phyloP scores from a whole-genome alignment of 2,113 vertebrate genomes.

The Xerus inauris region DNA sequence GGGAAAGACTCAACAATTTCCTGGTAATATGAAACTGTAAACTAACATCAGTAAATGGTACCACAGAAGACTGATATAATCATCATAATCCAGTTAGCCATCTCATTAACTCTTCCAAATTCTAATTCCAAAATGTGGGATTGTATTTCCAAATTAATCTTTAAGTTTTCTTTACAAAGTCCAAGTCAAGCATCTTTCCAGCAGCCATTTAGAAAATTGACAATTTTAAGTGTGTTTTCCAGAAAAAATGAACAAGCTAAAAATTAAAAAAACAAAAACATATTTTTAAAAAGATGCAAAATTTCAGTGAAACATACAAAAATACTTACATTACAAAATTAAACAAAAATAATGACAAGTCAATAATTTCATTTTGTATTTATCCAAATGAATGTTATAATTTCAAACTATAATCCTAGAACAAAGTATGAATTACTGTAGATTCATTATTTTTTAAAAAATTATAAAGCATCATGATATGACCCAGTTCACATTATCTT shows the following conservation, averaged over 20 bases:
- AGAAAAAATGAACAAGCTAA: not conserved
- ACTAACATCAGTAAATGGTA: not conserved
- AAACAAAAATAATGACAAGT: not conserved
- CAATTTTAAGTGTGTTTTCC: not conserved
- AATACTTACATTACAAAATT: not conserved
- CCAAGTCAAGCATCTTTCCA: not conserved
- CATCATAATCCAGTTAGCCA: not conserved
- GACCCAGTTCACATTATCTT: not conserved
- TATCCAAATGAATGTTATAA: not conserved
- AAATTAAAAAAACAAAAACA: not conserved
- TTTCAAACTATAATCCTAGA: not conserved
- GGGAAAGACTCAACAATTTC: not conserved
- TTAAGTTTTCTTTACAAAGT: not conserved
- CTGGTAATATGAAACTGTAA: constrained; percentile 43
- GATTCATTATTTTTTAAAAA: not conserved
- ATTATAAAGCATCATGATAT: not conserved
- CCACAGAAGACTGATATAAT: not conserved
- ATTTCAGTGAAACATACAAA: not conserved
- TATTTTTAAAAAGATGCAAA: not conserved
- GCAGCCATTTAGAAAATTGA: not conserved
- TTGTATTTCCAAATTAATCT: constrained; percentile 7
- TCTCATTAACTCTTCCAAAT: constrained; percentile 23
- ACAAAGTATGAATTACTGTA: not conserved
- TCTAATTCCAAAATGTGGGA: not conserved
- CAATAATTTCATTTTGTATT: not conserved